A percentile compares a stretch with the other conserved stretches of the same genome.
phyloP scores from a whole-genome alignment of 2,888 invertebrate species.

The Scaptomyza reducta region DNA sequence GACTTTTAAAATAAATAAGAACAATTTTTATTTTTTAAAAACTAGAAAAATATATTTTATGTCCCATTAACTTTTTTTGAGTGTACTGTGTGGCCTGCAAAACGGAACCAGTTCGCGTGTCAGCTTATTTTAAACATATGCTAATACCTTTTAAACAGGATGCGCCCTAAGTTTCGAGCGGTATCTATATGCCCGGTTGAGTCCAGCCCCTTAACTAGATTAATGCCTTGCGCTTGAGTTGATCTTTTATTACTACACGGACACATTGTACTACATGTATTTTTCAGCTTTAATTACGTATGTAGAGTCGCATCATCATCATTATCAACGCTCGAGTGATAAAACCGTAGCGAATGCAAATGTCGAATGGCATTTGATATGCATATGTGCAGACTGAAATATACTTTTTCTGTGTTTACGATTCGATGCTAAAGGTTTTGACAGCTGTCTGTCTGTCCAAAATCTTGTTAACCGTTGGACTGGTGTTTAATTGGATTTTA shows the following conservation, averaged over 20 bases:
- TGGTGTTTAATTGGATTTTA: slow-evolving; percentile 26
- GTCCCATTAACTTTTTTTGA: background rate
- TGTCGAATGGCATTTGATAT: slow-evolving; percentile 67
- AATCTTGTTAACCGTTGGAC: slow-evolving; percentile 1
- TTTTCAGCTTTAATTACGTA: slow-evolving; percentile 38
- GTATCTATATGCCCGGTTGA: background rate
- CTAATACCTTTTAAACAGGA: slow-evolving; percentile 50
- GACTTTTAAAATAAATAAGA: too few species aligned
- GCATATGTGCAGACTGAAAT: slow-evolving; percentile 45
- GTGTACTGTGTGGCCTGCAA: slow-evolving; percentile 14
- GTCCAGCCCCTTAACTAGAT: slow-evolving; percentile 25
- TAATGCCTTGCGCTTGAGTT: slow-evolving; percentile 30
- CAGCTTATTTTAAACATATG: slow-evolving; percentile 50
- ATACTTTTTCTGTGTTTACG: slow-evolving; percentile 4
- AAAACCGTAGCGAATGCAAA: slow-evolving; percentile 64
- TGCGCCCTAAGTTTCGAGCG: slow-evolving; percentile 16
- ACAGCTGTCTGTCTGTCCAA: slow-evolving; percentile 36
- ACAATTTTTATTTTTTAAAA: too few species aligned
- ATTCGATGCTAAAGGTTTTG: slow-evolving; percentile 10
- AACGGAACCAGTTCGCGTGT: slow-evolving; percentile 66
- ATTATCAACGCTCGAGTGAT: slow-evolving; percentile 69
- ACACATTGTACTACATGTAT: background rate
- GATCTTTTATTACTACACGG: slow-evolving; percentile 32
- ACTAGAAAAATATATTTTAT: background rate
- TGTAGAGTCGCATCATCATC: slow-evolving; percentile 23